Percentiles rank a stretch among this genome's conserved stretches.
These are phyloP conservation scores for Hyphantria cunea DNA, from an alignment of 1,140 invertebrate species.

Conservation along the genomic window DNA sequence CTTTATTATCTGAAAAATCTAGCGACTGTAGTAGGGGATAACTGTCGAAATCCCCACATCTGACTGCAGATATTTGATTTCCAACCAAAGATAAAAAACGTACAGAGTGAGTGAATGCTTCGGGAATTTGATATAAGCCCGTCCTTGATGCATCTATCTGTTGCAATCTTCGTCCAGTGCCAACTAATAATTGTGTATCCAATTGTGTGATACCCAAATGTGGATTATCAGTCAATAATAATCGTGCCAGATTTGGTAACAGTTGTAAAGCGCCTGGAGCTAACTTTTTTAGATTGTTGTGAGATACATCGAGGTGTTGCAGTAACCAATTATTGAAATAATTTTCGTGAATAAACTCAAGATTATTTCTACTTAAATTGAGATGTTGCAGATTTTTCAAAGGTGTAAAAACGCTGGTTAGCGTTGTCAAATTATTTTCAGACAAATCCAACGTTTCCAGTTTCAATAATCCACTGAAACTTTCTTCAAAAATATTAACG, in stretches of 20 bases:
- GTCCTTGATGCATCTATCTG: constrained; percentile 92
- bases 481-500: constrained; percentile 65
- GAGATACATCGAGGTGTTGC: constrained; percentile 90
- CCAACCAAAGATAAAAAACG: constrained; percentile 89
- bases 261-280: constrained; percentile 88
- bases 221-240: constrained; percentile 89
- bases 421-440: constrained; percentile 79
- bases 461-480: constrained; percentile 77
- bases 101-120: constrained; percentile 92
- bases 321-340: constrained; percentile 82
- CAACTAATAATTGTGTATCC: constrained; percentile 84
- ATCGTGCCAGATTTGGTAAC: constrained; percentile 88
- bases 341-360: constrained; percentile 86
- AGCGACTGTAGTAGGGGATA: constrained; percentile 92
- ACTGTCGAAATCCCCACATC: constrained; percentile 93
- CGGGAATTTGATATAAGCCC: constrained; percentile 90
- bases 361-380: constrained; percentile 87
- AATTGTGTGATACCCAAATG: constrained; percentile 82
- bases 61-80: constrained; percentile 88
- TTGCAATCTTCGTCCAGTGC: constrained; percentile 88
- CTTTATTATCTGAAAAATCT: constrained; percentile 90
- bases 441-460: constrained; percentile 85
- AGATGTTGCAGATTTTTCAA: constrained; percentile 86
- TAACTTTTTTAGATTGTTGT: constrained; percentile 87
- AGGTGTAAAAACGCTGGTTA: constrained; percentile 83